A percentile compares a stretch with the other conserved stretches of the same genome.
These are phyloP conservation scores for Vanessa cardui DNA, from an alignment of 2,888 invertebrate genomes.

Conservation along the genomic window DNA sequence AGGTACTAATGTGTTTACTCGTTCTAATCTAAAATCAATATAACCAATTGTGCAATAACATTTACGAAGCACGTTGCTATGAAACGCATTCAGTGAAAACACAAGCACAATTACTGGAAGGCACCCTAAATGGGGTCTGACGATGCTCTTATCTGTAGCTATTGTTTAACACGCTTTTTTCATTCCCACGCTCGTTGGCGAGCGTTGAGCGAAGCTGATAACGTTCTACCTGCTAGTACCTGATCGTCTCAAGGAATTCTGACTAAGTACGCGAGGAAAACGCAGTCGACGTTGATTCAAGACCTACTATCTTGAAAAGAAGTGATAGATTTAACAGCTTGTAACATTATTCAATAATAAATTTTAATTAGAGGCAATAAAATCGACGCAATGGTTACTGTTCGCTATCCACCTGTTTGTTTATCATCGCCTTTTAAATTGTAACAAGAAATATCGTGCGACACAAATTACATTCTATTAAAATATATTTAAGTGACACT, in stretches of 20 bases:
- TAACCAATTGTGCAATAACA: constrained; percentile 25
- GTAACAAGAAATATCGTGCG: constrained; percentile 11
- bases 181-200: constrained; percentile 76
- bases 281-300: constrained; percentile 2
- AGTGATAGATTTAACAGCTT: no score
- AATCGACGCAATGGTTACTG: constrained; percentile 4
- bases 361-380: not conserved
- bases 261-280: constrained; percentile 38
- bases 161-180: constrained; percentile 81
- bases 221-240: constrained; percentile 53
- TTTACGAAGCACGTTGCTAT: constrained; percentile 42
- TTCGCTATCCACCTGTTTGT: not conserved
- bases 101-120: constrained; percentile 68
- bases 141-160: constrained; percentile 74
- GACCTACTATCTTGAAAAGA: not conserved
- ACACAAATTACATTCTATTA: constrained; percentile 6
- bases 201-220: constrained; percentile 63
- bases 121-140: constrained; percentile 76
- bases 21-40: constrained; percentile 21
- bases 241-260: constrained; percentile 46
- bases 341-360: no score
- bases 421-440: constrained; percentile 15
- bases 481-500: no score
- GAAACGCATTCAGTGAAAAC: constrained; percentile 55
- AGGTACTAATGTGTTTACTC: not conserved